These are phyloP conservation scores for Brevipalpus yothersi DNA, from an alignment of 1,140 invertebrate species.

Conservation along the genomic window DNA sequence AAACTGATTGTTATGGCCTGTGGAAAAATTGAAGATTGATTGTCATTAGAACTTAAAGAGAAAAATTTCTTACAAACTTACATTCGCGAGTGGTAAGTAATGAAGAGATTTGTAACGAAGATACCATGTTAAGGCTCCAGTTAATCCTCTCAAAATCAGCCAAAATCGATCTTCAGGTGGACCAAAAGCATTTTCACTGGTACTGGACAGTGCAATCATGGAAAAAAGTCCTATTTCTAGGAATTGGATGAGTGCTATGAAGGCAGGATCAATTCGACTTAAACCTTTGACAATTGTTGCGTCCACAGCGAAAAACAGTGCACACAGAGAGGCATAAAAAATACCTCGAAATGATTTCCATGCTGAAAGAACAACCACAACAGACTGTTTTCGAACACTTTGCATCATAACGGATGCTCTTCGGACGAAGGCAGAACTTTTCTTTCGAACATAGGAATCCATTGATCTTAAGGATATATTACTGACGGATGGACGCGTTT, in stretches of 20 bases:
- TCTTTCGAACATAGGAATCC: no score
- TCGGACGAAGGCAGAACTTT: not conserved
- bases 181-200: slow-evolving; percentile 38
- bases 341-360: not conserved
- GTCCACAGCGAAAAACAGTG: slow-evolving; percentile 60
- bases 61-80: no score
- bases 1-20: slow-evolving; percentile 21
- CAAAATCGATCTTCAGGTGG: slow-evolving; percentile 34
- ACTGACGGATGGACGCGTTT: no score
- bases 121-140: slow-evolving; percentile 13
- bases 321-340: slow-evolving; percentile 25
- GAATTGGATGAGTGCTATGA: slow-evolving; percentile 52
- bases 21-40: no score
- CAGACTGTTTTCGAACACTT: not conserved
- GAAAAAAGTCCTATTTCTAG: slow-evolving; percentile 48
- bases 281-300: slow-evolving; percentile 54
- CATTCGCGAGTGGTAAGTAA: slow-evolving; percentile 28
- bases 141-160: slow-evolving; percentile 11
- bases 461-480: no score
- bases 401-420: not conserved
- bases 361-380: not conserved
- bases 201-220: slow-evolving; percentile 46
- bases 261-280: slow-evolving; percentile 47
- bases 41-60: no score
- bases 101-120: slow-evolving; percentile 36